Evolutionary conservation across 2,113 vertebrate genomes (phyloP), one percentile per base, ranked within the genome.

Genomic region (Zapus hudsonius): DNA sequence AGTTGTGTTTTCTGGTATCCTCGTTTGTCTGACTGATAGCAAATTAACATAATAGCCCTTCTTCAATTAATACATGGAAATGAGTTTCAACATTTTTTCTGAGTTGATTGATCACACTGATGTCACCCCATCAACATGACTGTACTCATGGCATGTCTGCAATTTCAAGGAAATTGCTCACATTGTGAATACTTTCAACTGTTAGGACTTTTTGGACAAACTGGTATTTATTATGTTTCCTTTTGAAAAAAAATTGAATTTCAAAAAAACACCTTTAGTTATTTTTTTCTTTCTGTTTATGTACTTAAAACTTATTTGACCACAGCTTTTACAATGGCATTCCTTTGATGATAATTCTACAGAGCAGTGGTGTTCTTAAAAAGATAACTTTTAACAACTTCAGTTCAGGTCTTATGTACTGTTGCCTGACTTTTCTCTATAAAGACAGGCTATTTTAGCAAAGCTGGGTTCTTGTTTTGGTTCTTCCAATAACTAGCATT

Each of bases 141-240:
- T 90, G 84, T 87, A 96, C 89, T 80, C 1, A 74, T 31, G 70
- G 36, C 64, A 57, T 29, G 16, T 27, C 20, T 95, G 27, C 74
- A 94, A 78, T 95, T 97, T 97, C 29, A 90, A 80, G 66, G 47
- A 92, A 96, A 96, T 81, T 72, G 5, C 47, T 94, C 72, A 52
- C 16, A 84, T 92, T 92, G 31, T 92, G 63, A 93, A 81, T 33
- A 44, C 0, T 86, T 92, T 76, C 40, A 15, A 88, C 64, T 63
- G 33, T 90, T 92, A 20, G 1, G 10, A 4, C 33, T 57, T 57
- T 76, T 89, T 29, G 86, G 25, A 85, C 9, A 92, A 90, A 90
- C 40, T 83, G 40, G 0, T 79, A 83, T 90, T 96, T 29, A 74
- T 90, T 96, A 83, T 40, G 38, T 84, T 79, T 13, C 47, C 70